phyloP scores from a whole-genome alignment of 2,113 vertebrate genomes.

The Tricholaema leucomelas region DNA sequence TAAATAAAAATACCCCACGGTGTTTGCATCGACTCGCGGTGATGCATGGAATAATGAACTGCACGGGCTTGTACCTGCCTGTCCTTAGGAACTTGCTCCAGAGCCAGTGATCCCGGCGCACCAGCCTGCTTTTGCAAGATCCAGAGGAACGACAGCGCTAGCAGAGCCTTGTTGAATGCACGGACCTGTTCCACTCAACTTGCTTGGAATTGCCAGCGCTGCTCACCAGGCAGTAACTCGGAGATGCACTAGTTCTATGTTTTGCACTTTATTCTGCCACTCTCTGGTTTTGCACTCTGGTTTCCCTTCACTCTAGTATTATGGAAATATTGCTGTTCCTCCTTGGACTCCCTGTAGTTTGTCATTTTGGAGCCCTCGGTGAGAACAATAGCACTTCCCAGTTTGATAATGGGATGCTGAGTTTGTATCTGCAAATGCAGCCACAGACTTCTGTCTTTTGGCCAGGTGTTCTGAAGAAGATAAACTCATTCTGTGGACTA shows the following conservation, averaged over 20 bases:
- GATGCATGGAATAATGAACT: neutral
- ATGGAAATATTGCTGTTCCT: neutral
- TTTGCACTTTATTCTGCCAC: neutral
- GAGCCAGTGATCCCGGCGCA: neutral
- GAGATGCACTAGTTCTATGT: neutral
- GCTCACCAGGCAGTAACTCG: neutral
- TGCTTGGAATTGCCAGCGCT: neutral
- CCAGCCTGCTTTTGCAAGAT: neutral
- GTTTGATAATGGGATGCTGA: neutral
- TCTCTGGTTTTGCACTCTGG: neutral
- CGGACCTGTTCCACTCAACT: neutral
- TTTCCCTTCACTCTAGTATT: neutral
- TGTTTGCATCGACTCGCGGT: neutral
- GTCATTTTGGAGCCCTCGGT: neutral
- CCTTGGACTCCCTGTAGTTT: neutral
- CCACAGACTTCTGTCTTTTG: neutral
- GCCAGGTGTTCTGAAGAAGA: neutral
- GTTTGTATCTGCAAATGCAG: neutral
- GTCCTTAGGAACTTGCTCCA: neutral
- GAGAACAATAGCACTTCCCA: conserved; percentile 8
- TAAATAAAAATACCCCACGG: no score
- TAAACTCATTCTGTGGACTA: neutral
- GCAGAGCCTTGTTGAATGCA: conserved; percentile 37
- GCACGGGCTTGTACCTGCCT: neutral
- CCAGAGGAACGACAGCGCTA: neutral